A percentile compares a stretch with the other conserved stretches of the same genome.
Conservation (phyloP, 35 echinoderm and acorn worm species). For the Ophioderma brevispina region DNA sequence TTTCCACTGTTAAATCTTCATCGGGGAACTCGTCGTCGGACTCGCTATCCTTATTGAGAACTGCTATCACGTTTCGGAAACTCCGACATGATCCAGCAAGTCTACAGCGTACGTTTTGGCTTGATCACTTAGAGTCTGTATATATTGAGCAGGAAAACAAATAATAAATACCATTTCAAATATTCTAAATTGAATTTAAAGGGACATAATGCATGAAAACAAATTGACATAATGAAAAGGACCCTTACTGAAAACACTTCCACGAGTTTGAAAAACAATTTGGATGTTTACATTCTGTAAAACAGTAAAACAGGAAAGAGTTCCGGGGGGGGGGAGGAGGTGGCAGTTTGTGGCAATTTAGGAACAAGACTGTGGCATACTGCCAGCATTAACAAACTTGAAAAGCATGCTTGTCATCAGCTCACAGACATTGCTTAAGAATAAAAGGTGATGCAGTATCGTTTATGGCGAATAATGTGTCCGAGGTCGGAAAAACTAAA, state of each 20-base stretch:
- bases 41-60: conserved; percentile 84
- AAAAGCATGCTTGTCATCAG: no score
- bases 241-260: no score
- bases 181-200: background rate
- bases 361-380: no score
- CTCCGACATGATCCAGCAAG: conserved; percentile 94
- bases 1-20: conserved; percentile 82
- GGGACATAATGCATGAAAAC: background rate
- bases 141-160: background rate
- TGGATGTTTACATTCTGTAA: no score
- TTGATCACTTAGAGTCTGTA: conserved; percentile 27
- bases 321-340: background rate
- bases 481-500: no score
- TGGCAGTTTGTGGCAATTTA: background rate
- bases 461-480: no score
- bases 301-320: no score
- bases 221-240: no score
- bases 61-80: conserved; percentile 90
- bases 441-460: no score
- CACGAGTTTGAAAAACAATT: no score
- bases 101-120: conserved; percentile 69
- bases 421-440: no score
- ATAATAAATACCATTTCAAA: background rate
- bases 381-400: no score
- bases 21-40: conserved; percentile 67